A percentile compares a stretch with the other conserved stretches of the same genome.
Evolutionary conservation across 2,888 invertebrate species (phyloP).

Genomic region (Nasonovia ribisnigri): DNA sequence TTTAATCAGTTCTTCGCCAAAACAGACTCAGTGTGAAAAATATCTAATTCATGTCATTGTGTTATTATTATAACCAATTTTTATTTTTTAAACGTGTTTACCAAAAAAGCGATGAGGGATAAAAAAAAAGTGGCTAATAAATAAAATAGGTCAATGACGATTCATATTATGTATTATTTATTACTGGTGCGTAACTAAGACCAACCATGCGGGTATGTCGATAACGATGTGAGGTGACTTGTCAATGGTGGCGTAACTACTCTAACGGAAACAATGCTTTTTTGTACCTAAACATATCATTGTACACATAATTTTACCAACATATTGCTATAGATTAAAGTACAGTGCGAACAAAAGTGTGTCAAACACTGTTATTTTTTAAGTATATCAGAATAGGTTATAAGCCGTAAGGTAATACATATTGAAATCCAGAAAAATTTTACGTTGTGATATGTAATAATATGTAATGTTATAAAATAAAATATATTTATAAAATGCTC

Average conservation of each 20-base stretch:
- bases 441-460: neutral
- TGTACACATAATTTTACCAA: neutral
- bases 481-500: neutral
- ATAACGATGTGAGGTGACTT: slow-evolving; percentile 35
- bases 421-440: neutral
- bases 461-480: neutral
- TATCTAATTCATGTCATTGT: neutral
- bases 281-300: neutral
- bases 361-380: neutral
- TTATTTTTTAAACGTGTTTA: neutral
- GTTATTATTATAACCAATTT: neutral
- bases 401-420: neutral
- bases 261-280: slow-evolving; percentile 52
- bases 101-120: neutral
- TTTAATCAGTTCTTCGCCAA: neutral
- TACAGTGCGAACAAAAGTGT: neutral
- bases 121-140: slow-evolving; percentile 18
- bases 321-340: slow-evolving; percentile 15
- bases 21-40: neutral
- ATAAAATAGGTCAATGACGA: slow-evolving; percentile 56
- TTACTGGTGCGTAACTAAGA: neutral
- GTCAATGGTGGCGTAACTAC: slow-evolving; percentile 10
- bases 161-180: neutral
- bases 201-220: slow-evolving; percentile 57
- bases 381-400: neutral